Percentiles rank a stretch among this genome's conserved stretches.
Evolutionary conservation across 2,888 invertebrate species (phyloP).

Genomic region (Hydroisotoma schaefferi): DNA sequence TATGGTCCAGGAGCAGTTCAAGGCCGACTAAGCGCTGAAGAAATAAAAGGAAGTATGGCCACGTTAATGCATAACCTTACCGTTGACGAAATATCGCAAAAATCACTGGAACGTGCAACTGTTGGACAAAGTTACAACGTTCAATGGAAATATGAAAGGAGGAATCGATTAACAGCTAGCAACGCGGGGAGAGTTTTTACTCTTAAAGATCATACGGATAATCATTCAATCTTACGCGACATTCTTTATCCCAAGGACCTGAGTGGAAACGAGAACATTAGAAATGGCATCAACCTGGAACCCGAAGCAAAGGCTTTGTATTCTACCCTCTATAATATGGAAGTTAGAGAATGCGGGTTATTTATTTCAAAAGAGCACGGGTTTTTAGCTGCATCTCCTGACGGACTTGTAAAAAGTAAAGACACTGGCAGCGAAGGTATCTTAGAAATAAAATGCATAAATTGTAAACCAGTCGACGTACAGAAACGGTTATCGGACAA

Average conservation of each 20-base stretch:
- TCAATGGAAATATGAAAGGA: neutral
- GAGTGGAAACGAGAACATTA: conserved; percentile 4
- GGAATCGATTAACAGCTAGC: conserved; percentile 8
- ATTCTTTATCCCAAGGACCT: conserved; percentile 10
- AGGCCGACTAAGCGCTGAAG: too few relatives aligned
- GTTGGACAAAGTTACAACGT: conserved; percentile 5
- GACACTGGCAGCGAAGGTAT: conserved; percentile 13
- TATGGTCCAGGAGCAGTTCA: too few relatives aligned
- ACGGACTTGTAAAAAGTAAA: conserved; percentile 14
- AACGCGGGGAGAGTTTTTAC: neutral
- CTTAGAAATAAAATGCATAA: conserved; percentile 20
- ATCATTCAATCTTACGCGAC: neutral
- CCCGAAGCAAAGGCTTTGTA: conserved; percentile 20
- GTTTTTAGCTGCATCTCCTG: conserved; percentile 32
- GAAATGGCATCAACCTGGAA: conserved; percentile 15
- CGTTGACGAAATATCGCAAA: too few relatives aligned
- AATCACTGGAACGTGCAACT: too few relatives aligned
- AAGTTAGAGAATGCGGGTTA: conserved; percentile 24
- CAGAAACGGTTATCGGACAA: neutral
- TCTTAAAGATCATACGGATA: conserved; percentile 46
- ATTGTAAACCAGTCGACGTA: neutral
- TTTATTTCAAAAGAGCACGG: conserved; percentile 25
- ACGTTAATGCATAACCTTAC: too few relatives aligned
- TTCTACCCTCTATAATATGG: conserved; percentile 1
- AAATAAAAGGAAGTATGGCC: too few relatives aligned